Percentiles rank a stretch among this genome's conserved stretches.
Evolutionary conservation across 2,888 invertebrate genomes (phyloP).

Genomic region (Eubasilissa splendida): DNA sequence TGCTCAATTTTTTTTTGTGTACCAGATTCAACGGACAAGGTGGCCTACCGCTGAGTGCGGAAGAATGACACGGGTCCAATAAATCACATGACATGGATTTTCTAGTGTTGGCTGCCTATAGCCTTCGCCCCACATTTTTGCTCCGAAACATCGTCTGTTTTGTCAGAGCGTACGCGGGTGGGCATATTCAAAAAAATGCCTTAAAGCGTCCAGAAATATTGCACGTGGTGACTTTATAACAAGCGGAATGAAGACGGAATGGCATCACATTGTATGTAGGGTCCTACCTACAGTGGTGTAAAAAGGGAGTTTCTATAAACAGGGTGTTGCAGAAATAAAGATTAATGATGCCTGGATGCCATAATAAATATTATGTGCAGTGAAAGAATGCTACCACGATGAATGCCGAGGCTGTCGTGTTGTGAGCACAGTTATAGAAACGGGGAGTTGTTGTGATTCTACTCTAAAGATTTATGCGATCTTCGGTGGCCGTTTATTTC

Average conservation of each 20-base stretch:
- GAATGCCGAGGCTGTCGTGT: slow-evolving; percentile 15
- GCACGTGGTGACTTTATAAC: slow-evolving; percentile 53
- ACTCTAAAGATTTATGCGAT: slow-evolving; percentile 22
- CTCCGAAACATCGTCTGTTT: slow-evolving; percentile 28
- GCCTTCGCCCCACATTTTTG: neutral
- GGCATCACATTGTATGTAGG: slow-evolving; percentile 25
- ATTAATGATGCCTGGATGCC: slow-evolving; percentile 49
- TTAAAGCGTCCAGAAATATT: slow-evolving; percentile 36
- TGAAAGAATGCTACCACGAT: slow-evolving; percentile 37
- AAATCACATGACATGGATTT: slow-evolving; percentile 44
- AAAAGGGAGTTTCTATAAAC: neutral
- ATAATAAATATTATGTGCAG: slow-evolving; percentile 41
- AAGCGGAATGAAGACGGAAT: slow-evolving; percentile 40
- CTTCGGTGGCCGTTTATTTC: slow-evolving; percentile 27
- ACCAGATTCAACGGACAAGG: slow-evolving; percentile 9
- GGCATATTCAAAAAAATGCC: slow-evolving; percentile 32
- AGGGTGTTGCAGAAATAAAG: slow-evolving; percentile 51
- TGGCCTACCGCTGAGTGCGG: slow-evolving; percentile 29
- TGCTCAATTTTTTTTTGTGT: no score
- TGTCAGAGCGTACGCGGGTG: slow-evolving; percentile 47
- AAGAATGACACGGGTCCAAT: slow-evolving; percentile 24
- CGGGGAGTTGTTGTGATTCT: slow-evolving; percentile 18
- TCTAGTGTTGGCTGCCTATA: slow-evolving; percentile 21
- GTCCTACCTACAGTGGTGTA: neutral
- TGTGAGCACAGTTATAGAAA: slow-evolving; percentile 21